Percentiles rank a stretch among this genome's conserved stretches.
phyloP scores from a whole-genome alignment of 2,797 vertebrate genomes.

The Amazonetta brasiliensis region DNA sequence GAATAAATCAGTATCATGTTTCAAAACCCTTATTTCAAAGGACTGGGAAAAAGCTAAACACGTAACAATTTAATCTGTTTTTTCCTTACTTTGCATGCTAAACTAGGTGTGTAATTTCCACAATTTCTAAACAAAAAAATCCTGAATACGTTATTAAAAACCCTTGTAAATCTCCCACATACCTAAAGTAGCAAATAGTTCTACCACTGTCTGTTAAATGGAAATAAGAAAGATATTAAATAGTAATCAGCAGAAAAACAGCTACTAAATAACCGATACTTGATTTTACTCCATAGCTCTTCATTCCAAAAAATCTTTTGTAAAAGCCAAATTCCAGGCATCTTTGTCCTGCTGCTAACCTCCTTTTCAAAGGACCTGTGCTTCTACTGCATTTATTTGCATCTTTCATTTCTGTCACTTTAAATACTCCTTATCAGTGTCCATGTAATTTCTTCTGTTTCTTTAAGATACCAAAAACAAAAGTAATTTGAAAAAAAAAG shows the following conservation, averaged over 20 bases:
- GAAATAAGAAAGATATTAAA: neutral
- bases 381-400: neutral
- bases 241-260: neutral
- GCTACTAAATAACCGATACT: neutral
- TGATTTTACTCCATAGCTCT: neutral
- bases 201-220: neutral
- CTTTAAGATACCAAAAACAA: slow-evolving; percentile 39
- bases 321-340: neutral
- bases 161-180: neutral
- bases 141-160: neutral
- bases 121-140: neutral
- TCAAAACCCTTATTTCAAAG: neutral
- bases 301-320: neutral
- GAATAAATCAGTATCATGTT: neutral
- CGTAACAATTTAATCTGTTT: accelerated
- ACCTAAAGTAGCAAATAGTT: neutral
- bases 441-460: neutral
- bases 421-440: neutral
- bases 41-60: neutral
- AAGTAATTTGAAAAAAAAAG: neutral
- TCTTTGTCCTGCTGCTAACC: neutral
- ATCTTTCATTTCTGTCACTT: neutral
- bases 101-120: neutral
- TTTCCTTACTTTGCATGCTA: neutral
- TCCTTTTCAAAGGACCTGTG: neutral